These are phyloP conservation scores for Eublepharis macularius DNA, from an alignment of 2,113 vertebrate species.

Conservation along the genomic window DNA sequence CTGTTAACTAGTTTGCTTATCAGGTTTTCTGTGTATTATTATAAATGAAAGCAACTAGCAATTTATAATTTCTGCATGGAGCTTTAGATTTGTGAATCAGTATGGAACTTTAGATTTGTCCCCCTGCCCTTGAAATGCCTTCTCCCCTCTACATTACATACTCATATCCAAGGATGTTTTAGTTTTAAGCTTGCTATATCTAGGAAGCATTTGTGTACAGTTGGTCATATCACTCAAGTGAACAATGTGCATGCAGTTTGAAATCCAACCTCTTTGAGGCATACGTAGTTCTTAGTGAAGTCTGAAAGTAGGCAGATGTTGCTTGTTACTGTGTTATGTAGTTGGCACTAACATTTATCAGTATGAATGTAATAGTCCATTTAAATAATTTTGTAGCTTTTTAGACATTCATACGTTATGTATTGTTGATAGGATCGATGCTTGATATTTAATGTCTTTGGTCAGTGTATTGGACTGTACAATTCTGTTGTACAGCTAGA, in stretches of 20 bases:
- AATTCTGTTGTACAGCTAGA: no score
- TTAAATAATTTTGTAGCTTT: not conserved
- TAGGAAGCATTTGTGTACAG: not conserved
- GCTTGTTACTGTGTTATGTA: not conserved
- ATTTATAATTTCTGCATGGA: not conserved
- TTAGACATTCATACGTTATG: not conserved
- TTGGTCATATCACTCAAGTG: slow-evolving; percentile 5
- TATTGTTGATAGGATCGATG: not conserved
- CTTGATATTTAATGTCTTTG: not conserved
- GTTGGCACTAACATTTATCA: not conserved
- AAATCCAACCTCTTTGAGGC: not conserved
- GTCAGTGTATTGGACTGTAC: not conserved
- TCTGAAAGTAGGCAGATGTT: not conserved
- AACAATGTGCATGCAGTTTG: not conserved
- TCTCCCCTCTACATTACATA: not conserved
- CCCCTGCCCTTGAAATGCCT: not conserved
- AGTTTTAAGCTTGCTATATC: not conserved
- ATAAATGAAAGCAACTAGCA: not conserved
- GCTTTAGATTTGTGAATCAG: not conserved
- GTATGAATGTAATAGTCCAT: not conserved
- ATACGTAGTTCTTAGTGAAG: not conserved
- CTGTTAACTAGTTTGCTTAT: not conserved
- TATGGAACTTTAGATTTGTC: not conserved
- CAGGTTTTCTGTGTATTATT: not conserved
- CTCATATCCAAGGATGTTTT: not conserved